Percentiles rank a stretch among this genome's conserved stretches.
Conservation (phyloP, 2,797 vertebrate species). For the Meda fulgida region DNA sequence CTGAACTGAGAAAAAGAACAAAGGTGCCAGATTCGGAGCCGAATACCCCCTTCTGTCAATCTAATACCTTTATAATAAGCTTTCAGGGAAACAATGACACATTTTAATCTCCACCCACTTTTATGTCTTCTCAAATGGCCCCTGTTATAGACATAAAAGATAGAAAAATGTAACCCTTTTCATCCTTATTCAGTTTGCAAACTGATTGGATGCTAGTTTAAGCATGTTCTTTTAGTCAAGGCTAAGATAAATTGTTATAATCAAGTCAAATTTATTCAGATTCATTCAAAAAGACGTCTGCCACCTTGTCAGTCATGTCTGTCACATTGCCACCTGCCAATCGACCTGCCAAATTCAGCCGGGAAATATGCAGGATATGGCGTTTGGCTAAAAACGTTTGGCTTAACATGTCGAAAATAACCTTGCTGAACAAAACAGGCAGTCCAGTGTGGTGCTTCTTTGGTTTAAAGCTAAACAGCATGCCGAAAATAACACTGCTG, state of each 20-base stretch:
- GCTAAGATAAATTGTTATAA: neutral
- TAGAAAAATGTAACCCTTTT: neutral
- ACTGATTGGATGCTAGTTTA: neutral
- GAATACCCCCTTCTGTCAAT: constrained; percentile 67
- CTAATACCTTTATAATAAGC: constrained; percentile 70
- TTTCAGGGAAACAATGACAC: constrained; percentile 70
- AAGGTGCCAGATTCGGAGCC: constrained; percentile 69
- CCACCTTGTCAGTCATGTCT: neutral
- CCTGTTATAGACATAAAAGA: constrained; percentile 53
- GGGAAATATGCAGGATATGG: constrained; percentile 1
- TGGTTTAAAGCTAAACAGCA: constrained; percentile 26
- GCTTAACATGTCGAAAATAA: constrained; percentile 31
- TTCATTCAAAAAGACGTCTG: neutral
- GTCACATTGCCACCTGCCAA: neutral
- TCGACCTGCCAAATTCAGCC: neutral
- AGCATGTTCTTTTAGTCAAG: neutral
- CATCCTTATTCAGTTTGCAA: neutral
- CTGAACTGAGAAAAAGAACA: constrained; percentile 63
- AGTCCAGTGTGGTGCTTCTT: constrained; percentile 40
- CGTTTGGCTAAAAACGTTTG: neutral
- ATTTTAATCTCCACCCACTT: constrained; percentile 73
- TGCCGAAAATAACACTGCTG: constrained; percentile 33
- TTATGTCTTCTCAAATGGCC: constrained; percentile 68
- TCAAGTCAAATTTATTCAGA: neutral
- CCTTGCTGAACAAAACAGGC: constrained; percentile 47